Percentiles rank a stretch among this genome's conserved stretches.
phyloP scores from a whole-genome alignment of 2,888 invertebrate genomes.

The Camptogramma bilineatum region DNA sequence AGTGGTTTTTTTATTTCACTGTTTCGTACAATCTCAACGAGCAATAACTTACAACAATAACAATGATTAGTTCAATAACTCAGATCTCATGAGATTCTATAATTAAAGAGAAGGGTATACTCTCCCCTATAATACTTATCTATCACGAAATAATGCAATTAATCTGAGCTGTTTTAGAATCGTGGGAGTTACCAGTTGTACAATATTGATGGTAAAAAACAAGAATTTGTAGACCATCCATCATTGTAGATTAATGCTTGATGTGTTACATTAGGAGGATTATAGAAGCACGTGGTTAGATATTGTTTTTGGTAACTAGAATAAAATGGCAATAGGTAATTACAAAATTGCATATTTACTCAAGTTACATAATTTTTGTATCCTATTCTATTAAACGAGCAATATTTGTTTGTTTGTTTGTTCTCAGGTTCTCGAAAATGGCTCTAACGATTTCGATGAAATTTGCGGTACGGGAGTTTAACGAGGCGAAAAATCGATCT shows the following conservation, averaged over 20 bases:
- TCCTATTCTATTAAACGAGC: too few species aligned
- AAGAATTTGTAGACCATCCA: conserved; percentile 65
- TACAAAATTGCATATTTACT: too few species aligned
- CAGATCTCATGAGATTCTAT: conserved; percentile 74
- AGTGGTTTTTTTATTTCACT: too few species aligned
- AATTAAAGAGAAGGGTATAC: conserved; percentile 75
- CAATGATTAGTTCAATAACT: conserved; percentile 62
- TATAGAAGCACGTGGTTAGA: conserved; percentile 23
- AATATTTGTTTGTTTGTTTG: too few species aligned
- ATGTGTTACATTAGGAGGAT: conserved; percentile 63
- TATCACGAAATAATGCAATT: conserved; percentile 83
- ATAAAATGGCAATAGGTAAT: too few species aligned
- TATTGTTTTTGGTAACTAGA: background rate
- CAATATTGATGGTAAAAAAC: conserved; percentile 65
- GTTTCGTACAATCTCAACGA: background rate
- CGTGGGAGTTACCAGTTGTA: conserved; percentile 81
- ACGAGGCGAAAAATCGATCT: too few species aligned
- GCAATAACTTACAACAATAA: conserved; percentile 58
- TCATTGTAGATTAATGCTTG: conserved; percentile 80
- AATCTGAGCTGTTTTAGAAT: conserved; percentile 77
- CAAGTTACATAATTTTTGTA: too few species aligned
- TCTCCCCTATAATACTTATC: conserved; percentile 74
- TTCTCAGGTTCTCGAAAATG: too few species aligned
- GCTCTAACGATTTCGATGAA: too few species aligned
- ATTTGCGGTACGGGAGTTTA: too few species aligned